Evolutionary conservation across 2,797 vertebrate species (phyloP).

Genomic region (Crocidura indochinensis): DNA sequence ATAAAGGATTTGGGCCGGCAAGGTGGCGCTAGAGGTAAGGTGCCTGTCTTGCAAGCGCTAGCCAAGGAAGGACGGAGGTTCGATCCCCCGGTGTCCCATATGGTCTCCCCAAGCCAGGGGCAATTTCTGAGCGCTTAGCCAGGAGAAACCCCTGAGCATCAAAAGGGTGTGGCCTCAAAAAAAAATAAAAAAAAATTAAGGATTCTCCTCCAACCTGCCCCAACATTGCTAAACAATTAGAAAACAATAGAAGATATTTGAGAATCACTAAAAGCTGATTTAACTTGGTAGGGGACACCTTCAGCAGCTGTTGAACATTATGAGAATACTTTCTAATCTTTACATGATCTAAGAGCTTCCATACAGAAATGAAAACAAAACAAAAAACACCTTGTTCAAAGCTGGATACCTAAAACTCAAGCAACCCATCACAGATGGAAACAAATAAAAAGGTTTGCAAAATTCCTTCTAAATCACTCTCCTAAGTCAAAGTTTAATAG

Average conservation of each 20-base stretch:
- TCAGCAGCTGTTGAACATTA: too few relatives aligned
- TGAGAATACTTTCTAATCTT: neutral
- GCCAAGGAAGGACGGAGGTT: too few relatives aligned
- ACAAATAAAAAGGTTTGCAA: constrained; percentile 30
- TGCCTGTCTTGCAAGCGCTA: too few relatives aligned
- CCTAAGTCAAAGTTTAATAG: constrained; percentile 34
- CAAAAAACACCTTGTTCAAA: neutral
- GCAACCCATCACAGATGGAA: neutral
- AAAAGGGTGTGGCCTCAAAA: too few relatives aligned
- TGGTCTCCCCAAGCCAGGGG: too few relatives aligned
- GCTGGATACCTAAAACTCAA: constrained; percentile 44
- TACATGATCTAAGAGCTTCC: constrained; percentile 1
- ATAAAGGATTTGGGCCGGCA: too few relatives aligned
- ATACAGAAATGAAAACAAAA: constrained; percentile 27
- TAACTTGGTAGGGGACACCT: neutral
- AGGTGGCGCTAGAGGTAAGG: too few relatives aligned
- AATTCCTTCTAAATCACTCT: constrained; percentile 18
- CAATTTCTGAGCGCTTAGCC: too few relatives aligned
- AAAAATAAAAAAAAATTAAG: too few relatives aligned
- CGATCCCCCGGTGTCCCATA: too few relatives aligned
- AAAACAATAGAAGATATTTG: constrained; percentile 45
- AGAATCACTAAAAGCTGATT: constrained; percentile 35
- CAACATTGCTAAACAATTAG: constrained; percentile 30
- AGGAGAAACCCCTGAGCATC: too few relatives aligned
- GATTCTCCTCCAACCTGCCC: neutral